Conservation (phyloP, 1,140 invertebrate species). For the Drosophila bocqueti region DNA sequence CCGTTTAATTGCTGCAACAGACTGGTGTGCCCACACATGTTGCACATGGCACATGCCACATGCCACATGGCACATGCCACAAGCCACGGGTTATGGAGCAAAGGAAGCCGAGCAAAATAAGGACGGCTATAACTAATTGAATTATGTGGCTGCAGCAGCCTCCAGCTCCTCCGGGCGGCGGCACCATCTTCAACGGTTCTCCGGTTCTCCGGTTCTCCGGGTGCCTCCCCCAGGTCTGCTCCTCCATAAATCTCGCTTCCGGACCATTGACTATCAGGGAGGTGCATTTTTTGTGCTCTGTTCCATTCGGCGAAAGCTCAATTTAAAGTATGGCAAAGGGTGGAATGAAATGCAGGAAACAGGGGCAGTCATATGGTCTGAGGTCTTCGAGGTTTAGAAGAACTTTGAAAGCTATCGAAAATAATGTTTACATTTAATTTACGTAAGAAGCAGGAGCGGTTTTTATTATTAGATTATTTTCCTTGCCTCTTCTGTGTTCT, state of each 20-base stretch:
- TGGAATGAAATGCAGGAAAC: background rate
- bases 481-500: background rate
- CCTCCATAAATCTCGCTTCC: constrained; percentile 9
- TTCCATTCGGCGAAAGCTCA: background rate
- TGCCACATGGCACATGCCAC: constrained; percentile 23
- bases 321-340: background rate
- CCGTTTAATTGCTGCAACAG: constrained; percentile 55
- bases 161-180: background rate
- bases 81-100: constrained; percentile 18
- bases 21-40: constrained; percentile 31
- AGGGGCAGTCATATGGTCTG: background rate
- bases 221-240: background rate
- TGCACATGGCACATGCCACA: constrained; percentile 20
- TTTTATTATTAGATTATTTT: background rate
- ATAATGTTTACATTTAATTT: background rate
- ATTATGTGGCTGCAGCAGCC: constrained; percentile 62
- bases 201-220: background rate
- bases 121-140: constrained; percentile 70
- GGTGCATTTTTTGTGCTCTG: constrained; percentile 3
- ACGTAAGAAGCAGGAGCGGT: too few species aligned
- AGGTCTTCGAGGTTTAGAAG: background rate
- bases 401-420: too few species aligned
- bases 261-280: constrained; percentile 16
- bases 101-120: constrained; percentile 19
- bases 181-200: constrained; percentile 11